These are phyloP conservation scores for Meles meles DNA, from an alignment of 2,113 vertebrate genomes.

Conservation along the genomic window DNA sequence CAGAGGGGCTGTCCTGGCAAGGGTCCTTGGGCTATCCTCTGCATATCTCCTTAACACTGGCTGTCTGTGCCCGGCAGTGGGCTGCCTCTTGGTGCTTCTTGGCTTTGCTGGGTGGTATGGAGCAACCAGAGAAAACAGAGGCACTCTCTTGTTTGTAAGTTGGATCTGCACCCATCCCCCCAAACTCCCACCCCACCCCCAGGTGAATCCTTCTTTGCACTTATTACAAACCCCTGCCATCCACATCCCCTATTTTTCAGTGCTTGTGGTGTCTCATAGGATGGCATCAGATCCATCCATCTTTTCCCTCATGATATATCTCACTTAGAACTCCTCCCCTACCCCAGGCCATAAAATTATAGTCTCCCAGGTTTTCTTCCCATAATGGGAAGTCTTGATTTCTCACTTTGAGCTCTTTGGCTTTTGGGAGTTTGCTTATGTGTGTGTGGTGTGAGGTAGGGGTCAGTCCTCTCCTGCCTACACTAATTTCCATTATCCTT, in stretches of 20 bases:
- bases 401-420: background rate
- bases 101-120: constrained; percentile 35
- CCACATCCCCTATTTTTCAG: background rate
- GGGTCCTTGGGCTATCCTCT: constrained; percentile 34
- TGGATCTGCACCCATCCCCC: background rate
- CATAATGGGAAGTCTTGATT: background rate
- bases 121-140: constrained; percentile 3
- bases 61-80: constrained; percentile 41
- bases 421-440: background rate
- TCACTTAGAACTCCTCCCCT: background rate
- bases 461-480: background rate
- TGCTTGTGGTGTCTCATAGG: background rate
- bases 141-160: constrained; percentile 35
- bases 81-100: background rate
- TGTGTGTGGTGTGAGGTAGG: background rate
- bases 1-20: background rate
- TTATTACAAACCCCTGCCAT: background rate
- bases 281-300: too few species aligned
- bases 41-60: background rate
- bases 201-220: background rate
- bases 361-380: background rate
- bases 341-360: background rate
- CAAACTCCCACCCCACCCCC: rapidly evolving
- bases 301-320: background rate
- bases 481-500: background rate